These are phyloP conservation scores for Eriosoma lanigerum DNA, from an alignment of 1,140 invertebrate species.

Conservation along the genomic window DNA sequence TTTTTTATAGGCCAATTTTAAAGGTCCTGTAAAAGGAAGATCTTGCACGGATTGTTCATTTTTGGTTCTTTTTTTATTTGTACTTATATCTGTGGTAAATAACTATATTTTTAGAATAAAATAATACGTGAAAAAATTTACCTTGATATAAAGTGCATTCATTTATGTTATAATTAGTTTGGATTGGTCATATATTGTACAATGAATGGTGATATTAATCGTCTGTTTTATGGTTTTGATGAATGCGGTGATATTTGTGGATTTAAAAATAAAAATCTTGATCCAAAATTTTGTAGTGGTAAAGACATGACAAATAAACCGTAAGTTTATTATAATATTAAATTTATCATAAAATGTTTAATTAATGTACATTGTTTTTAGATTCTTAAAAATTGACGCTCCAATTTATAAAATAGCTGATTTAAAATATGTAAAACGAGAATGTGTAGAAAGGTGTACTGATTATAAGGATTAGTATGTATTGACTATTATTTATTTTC, in stretches of 20 bases:
- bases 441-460: conserved; percentile 61
- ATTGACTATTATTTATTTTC: conserved; percentile 30
- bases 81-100: conserved; percentile 65
- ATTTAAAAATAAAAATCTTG: conserved; percentile 59
- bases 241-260: conserved; percentile 71
- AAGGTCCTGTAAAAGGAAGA: conserved; percentile 58
- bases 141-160: not conserved
- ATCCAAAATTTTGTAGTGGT: conserved; percentile 58
- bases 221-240: conserved; percentile 69
- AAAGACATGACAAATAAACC: conserved; percentile 60
- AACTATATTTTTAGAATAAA: conserved; percentile 8
- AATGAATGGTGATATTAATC: conserved; percentile 60
- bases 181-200: conserved; percentile 10
- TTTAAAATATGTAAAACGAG: conserved; percentile 57
- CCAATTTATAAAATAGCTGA: conserved; percentile 57
- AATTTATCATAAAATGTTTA: not conserved
- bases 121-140: too few relatives aligned
- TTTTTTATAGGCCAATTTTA: conserved; percentile 53
- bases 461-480: conserved; percentile 60
- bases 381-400: conserved; percentile 52
- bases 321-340: conserved; percentile 58
- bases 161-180: not conserved
- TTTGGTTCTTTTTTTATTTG: conserved; percentile 61
- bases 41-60: conserved; percentile 65
- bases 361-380: not conserved